A percentile compares a stretch with the other conserved stretches of the same genome.
Evolutionary conservation across 1,140 invertebrate genomes (phyloP).

Genomic region (Drosophila neocordata): DNA sequence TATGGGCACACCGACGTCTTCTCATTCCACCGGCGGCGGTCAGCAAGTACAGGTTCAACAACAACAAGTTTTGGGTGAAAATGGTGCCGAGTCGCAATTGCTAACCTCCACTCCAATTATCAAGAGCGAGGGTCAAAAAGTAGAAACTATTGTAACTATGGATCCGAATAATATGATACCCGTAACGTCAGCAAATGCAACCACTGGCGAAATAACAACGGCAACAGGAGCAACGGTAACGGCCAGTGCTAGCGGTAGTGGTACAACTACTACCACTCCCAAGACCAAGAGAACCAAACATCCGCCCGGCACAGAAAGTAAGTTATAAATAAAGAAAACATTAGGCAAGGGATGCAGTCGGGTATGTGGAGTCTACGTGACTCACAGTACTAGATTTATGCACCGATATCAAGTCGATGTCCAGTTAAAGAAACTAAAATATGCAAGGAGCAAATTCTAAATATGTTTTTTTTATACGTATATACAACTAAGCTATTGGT

Average conservation of each 20-base stretch:
- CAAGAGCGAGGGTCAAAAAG: slow-evolving; percentile 76
- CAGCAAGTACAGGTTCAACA: slow-evolving; percentile 58
- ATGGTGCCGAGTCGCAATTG: slow-evolving; percentile 68
- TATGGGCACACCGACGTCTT: slow-evolving; percentile 73
- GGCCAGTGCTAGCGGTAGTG: slow-evolving; percentile 50
- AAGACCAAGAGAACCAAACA: slow-evolving; percentile 73
- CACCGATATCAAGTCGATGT: no score
- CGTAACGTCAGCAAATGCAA: slow-evolving; percentile 69
- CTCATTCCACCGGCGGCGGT: slow-evolving; percentile 49
- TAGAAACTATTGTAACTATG: slow-evolving; percentile 80
- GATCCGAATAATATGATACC: slow-evolving; percentile 79
- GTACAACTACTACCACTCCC: slow-evolving; percentile 48
- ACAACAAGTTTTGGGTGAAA: slow-evolving; percentile 71
- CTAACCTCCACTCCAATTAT: slow-evolving; percentile 72
- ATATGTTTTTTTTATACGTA: no score
- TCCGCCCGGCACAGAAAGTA: slow-evolving; percentile 71
- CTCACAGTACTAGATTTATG: no score
- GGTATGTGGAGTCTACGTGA: no score
- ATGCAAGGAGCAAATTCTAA: no score
- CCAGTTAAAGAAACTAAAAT: no score
- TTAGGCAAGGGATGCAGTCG: no score
- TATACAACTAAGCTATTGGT: no score
- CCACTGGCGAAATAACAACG: slow-evolving; percentile 69
- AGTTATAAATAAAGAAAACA: slow-evolving; percentile 23
- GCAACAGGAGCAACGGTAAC: slow-evolving; percentile 55